Base-by-base conservation (phyloP, 2,888 invertebrate genomes). In the Sericinus montela region DNA sequence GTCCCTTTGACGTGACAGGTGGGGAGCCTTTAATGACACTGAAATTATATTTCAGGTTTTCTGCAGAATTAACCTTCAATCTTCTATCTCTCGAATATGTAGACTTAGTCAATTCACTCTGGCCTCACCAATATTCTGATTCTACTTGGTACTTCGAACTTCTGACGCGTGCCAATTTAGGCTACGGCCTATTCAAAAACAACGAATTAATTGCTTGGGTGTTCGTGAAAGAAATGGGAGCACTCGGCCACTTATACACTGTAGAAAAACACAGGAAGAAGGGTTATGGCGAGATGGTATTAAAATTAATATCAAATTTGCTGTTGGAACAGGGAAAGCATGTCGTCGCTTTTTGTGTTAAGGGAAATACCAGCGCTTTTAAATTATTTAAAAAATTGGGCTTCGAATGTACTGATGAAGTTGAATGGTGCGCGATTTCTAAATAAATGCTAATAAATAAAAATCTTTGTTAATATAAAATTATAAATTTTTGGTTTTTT, bases 201-300 rank as follows among this genome's bases (percentile, higher is more conserved):
- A 42, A 63, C 2, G 56, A 54, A 1, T 55, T 77, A 3, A 42
- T 73, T 6, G 58, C 74, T 1, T 83, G 81, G 80, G 61, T 69
- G 0, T 62, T 72, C 8, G 54, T 79, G 7, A 75, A 70, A 16
- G 77, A 80, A 59, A 61, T 57, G 37, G 82, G 83, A 1, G 63
- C 68, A 1, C 55, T 81, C 0, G 59, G 68, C 0, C 80, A 83
- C 49, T 52, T 81, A 8, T 81, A 67, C 34, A 80, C 78, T 0
- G 11, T 77, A 15, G 69, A 75, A 51, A 56, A 64, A 1, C 61
- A 79, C 1, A 75, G 82, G 51, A 65, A 65, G 13, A 73, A 72
- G 48, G 80, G 80, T 0, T 80, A 76, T 35, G 80, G 67, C 0
- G 70, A 70, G 40, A 35, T 75, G 15, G 52, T 78, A 0, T 28